Base-by-base conservation (phyloP, 2,797 vertebrate species). In the Girardinus metallicus region DNA sequence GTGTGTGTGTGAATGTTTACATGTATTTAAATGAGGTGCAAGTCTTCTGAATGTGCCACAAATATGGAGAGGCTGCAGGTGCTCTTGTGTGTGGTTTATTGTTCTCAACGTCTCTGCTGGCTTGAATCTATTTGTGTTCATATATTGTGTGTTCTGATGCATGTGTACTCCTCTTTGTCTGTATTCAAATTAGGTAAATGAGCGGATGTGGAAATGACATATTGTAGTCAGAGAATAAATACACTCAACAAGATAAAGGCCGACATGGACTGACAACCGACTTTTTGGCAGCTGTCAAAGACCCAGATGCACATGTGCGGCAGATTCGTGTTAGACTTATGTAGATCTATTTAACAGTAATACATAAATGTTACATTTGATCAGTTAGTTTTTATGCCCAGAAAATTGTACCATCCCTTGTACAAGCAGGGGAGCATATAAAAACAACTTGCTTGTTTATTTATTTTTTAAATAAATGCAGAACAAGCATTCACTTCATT, bases 41-140 rank as follows among this genome's bases (percentile, higher is more conserved):
- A 71, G 64, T 68, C 72, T 80, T 86, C 75, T 80, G 82, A 68
- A 46, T 66, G 47, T 78, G 72, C 75, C 73, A 73, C 75, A 62
- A 43, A 66, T 31, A 87, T 88, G 83, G 81, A 93, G 90, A 91
- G 92, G 80, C 78, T 92, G 84, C 93, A 94, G 93, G 91, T 93
- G 93, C 73, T 87, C 79, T 74, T 83, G 76, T 92, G 78, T 85
- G 47, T 5, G 0, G 13, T 80, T 86, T 73, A 88, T 89, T 91
- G 79, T 90, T 77, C 83, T 74, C 87, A 70, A 10, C 72, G 77
- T 80, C 44, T 72, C 74, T 84, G 73, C 73, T 36, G 64, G 73
- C 74, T 71, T 81, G 81, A 82, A 89, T 87, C 74, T 15, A 85
- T 93, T 87, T 85, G 43, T 88, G 88, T 90, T 90, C 60, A 90